These are phyloP conservation scores for Myotis planiceps DNA, from an alignment of 2,797 vertebrate species.

Conservation along the genomic window DNA sequence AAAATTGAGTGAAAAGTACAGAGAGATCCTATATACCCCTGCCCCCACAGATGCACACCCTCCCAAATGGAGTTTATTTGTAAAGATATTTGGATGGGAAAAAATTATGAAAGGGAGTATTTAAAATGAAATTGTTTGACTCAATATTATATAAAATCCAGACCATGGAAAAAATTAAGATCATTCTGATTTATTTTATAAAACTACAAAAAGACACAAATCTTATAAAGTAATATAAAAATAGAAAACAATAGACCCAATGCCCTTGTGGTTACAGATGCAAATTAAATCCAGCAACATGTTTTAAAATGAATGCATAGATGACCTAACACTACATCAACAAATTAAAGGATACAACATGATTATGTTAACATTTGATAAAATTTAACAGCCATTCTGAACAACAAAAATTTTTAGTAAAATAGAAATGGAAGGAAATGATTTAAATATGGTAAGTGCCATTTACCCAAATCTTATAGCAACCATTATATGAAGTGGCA, in stretches of 20 bases:
- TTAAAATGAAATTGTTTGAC: slow-evolving; percentile 23
- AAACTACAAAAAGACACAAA: not conserved
- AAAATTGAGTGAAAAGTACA: not conserved
- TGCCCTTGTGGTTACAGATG: not conserved
- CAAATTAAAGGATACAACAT: not conserved
- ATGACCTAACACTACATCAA: not conserved
- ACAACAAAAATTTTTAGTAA: not conserved
- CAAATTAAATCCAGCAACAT: not conserved
- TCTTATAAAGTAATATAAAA: slow-evolving; percentile 16
- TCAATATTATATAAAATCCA: slow-evolving; percentile 23
- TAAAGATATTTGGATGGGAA: slow-evolving; percentile 22
- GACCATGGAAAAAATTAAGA: not conserved
- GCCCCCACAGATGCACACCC: accelerated
- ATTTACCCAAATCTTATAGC: not conserved
- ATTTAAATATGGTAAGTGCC: slow-evolving; percentile 6
- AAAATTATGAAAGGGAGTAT: not conserved
- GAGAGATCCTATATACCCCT: not conserved
- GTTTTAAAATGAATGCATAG: slow-evolving; percentile 7
- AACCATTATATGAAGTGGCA: not conserved
- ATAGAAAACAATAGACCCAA: not conserved
- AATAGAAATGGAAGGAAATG: not conserved
- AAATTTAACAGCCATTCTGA: not conserved
- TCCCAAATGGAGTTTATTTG: not conserved
- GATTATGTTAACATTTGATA: not conserved
- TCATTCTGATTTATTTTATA: not conserved